Percentiles rank a stretch among this genome's conserved stretches.
These are phyloP conservation scores for Halcyon senegalensis DNA, from an alignment of 2,113 vertebrate species.

Conservation along the genomic window DNA sequence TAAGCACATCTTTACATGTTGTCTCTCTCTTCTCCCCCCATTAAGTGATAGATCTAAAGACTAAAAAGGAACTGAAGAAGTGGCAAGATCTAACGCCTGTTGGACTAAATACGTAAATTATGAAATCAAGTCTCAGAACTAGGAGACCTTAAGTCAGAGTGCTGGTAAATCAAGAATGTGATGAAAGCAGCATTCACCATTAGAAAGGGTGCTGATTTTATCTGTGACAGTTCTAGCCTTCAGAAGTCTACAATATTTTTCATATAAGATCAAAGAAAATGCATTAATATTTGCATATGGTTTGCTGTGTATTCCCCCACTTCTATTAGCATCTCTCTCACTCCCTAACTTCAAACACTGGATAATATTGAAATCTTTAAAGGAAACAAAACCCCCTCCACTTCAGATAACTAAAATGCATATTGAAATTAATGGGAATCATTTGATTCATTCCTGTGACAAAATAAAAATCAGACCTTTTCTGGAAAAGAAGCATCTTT, in stretches of 20 bases:
- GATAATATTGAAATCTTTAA: slow-evolving; percentile 41
- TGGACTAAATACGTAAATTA: slow-evolving; percentile 69
- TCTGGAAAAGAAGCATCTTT: not conserved
- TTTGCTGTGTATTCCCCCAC: slow-evolving; percentile 9
- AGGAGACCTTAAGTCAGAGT: slow-evolving; percentile 63
- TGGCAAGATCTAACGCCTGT: slow-evolving; percentile 63
- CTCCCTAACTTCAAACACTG: slow-evolving; percentile 25
- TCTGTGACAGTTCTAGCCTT: slow-evolving; percentile 59
- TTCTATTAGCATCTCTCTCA: slow-evolving; percentile 17
- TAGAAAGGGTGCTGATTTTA: slow-evolving; percentile 58
- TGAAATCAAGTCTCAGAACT: slow-evolving; percentile 67
- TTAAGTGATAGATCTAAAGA: slow-evolving; percentile 48
- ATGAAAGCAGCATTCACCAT: slow-evolving; percentile 56
- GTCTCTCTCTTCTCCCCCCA: slow-evolving; percentile 8
- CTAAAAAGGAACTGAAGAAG: slow-evolving; percentile 48
- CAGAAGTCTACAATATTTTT: slow-evolving; percentile 62
- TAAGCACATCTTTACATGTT: slow-evolving; percentile 34
- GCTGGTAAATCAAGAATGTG: slow-evolving; percentile 62
- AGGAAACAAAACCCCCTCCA: slow-evolving; percentile 40
- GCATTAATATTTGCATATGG: slow-evolving; percentile 57
- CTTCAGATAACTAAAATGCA: slow-evolving; percentile 34
- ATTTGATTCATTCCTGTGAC: slow-evolving; percentile 32
- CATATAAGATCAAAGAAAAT: slow-evolving; percentile 62
- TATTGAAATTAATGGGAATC: slow-evolving; percentile 46
- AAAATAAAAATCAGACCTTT: slow-evolving; percentile 52